Evolutionary conservation across 2,113 vertebrate genomes (phyloP), one percentile per base, ranked within the genome.

Genomic region (Glaucidium brasilianum): DNA sequence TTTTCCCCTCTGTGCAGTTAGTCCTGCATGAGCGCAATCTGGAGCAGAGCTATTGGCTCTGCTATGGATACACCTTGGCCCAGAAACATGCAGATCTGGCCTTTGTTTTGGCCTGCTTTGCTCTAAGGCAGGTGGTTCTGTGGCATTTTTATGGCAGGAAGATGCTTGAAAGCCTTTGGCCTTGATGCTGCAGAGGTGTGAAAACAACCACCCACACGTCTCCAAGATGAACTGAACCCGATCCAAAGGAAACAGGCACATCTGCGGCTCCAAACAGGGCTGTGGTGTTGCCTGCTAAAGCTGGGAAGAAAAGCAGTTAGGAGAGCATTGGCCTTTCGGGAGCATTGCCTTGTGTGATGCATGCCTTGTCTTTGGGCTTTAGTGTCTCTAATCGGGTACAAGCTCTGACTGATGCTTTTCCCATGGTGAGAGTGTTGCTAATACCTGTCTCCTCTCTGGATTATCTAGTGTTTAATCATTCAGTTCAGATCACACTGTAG

Each of bases 131-230:
- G 71, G 83, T 93, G 90, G 69, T 88, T 85, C 78, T 74, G 17
- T 55, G 76, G 25, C 69, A 27, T 85, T 93, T 93, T 69, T 45
- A 37, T 73, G 55, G 26, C 34, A 71, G 29, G 26, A 74, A 32
- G 76, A 67, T 25, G 35, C 66, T 89, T 88, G 50, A 60, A 62
- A 82, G 84, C 76, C 71, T 74, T 78, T 82, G 75, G 71, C 80
- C 72, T 75, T 79, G 66, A 41, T 89, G 66, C 71, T 64, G 35
- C 75, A 56, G 93, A 86, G 72, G 47, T 62, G 91, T 82, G 80
- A 91, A 78, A 82, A 34, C 60, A 66, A 8, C 32, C 66, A 71
- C 41, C 39, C 35, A 3, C 3, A 3, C 4, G 2, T 27, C 60
- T 93, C 60, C 26, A 8, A 47, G 41, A 52, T 21, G 75, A 78